Conservation (phyloP, 2,797 vertebrate genomes). For the Poeciliopsis infans region DNA sequence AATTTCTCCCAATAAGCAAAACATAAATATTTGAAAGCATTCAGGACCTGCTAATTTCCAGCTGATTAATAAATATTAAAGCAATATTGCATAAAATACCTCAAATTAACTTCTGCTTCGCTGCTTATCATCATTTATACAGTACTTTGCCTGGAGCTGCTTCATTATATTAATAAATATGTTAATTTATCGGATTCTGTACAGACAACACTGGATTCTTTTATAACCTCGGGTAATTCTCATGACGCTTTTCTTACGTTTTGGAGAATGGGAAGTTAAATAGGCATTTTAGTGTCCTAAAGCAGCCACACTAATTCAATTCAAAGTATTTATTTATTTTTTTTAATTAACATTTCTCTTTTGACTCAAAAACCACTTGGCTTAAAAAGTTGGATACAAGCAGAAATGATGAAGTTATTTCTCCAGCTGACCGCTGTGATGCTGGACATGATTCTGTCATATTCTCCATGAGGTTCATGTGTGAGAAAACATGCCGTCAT, state of each 20-base stretch:
- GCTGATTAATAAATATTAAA: not conserved
- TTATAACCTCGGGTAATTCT: conserved; percentile 36
- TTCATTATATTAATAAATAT: conserved; percentile 45
- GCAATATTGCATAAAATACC: not conserved
- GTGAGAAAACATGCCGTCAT: not conserved
- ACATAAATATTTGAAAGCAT: not conserved
- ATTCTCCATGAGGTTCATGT: not conserved
- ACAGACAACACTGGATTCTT: conserved; percentile 36
- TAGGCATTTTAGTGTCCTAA: conserved; percentile 47
- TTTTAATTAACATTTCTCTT: conserved; percentile 1
- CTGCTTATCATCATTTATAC: conserved; percentile 42
- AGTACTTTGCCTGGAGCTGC: conserved; percentile 37
- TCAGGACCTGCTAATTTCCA: not conserved
- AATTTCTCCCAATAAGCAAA: not conserved
- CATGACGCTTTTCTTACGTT: conserved; percentile 49
- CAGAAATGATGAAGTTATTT: not conserved
- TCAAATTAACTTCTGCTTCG: conserved; percentile 2
- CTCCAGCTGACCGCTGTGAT: not conserved
- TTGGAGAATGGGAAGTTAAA: conserved; percentile 44
- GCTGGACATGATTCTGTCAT: not conserved
- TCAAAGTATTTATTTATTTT: conserved; percentile 27
- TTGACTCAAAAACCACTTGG: not conserved
- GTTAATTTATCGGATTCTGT: conserved; percentile 43
- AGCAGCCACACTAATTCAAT: conserved; percentile 48
- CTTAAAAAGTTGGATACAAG: not conserved